Conservation (phyloP, 2,113 vertebrate species). For the Saguinus midas region DNA sequence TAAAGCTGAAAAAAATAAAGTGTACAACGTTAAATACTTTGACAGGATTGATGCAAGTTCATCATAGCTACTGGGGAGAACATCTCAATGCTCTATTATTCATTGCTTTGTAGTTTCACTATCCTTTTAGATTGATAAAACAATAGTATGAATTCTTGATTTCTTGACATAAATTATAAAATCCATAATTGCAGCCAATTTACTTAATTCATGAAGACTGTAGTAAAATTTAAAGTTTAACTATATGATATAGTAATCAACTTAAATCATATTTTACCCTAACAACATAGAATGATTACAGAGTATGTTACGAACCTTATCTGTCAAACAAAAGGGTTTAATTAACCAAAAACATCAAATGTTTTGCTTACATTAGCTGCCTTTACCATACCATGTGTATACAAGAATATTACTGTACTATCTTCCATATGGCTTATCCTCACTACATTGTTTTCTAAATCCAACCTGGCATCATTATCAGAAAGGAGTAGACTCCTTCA, state of each 20-base stretch:
- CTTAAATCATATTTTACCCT: not conserved
- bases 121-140: not conserved
- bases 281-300: not conserved
- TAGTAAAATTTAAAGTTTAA: slow-evolving; percentile 17
- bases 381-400: slow-evolving; percentile 39
- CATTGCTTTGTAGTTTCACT: not conserved
- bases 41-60: not conserved
- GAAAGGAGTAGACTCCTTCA: slow-evolving; percentile 68
- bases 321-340: not conserved
- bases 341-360: slow-evolving; percentile 44
- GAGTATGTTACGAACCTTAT: not conserved
- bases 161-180: not conserved
- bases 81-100: not conserved
- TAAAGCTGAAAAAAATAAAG: not conserved
- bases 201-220: not conserved
- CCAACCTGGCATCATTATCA: slow-evolving; percentile 67
- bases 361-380: not conserved
- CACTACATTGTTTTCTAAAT: slow-evolving; percentile 54
- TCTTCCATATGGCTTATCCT: slow-evolving; percentile 55
- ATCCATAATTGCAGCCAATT: not conserved
- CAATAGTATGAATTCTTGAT: not conserved
- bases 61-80: not conserved
- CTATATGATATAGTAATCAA: not conserved
- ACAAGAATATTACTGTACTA: slow-evolving; percentile 46
- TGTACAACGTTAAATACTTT: not conserved